Evolutionary conservation across 2,888 invertebrate species (phyloP), one percentile per base, ranked within the genome.

Genomic region (Chirona hameri): DNA sequence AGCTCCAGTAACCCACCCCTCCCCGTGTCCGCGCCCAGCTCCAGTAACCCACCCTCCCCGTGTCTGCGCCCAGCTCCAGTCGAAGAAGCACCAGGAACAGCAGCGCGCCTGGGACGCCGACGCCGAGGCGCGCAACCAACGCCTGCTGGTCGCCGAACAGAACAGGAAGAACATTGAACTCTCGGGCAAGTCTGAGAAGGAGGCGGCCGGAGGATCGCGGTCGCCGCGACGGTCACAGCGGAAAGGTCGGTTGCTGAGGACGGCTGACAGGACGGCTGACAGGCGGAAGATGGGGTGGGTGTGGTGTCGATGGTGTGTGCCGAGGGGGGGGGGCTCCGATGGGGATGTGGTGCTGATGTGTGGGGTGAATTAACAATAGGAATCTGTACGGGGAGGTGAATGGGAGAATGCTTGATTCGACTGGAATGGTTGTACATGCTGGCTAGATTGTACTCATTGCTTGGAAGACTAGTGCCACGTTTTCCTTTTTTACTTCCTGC

Each of bases 161-260:
- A 80, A 80, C 52, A n/a, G 27, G 52, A 80, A 80, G 52, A 80
- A 80, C 80, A 18, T 7, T 52, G 80, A 80, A 52, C 52, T 80
- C 15, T 80, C 52, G 4, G 80, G 52, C 52, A 27, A 27, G 52
- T 52, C 80, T 27, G 80, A 80, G 52, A 80, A 80, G 80, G 52
- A 52, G 10, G 79, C 48, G n/a, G 39, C 39, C 39, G 48, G 18
- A 10, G 12, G 15, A 39, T 24, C 80, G 15, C 7, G 48, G 27
- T 29, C 76, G 24, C 39, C 76, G 76, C 46, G 31, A 10, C 29
- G 72, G 72, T 31, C 72, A 3, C 72, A 27, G 72, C 72, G 29
- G 15, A 27, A 27, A 72, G 72, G 72, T 72, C 15, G 3, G 72
- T 12, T n/a, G 24, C n/a, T n/a, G 60, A n/a, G 24, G 24, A 60